Conservation (phyloP, 1,140 invertebrate genomes). For the Frieseomelitta varia region DNA sequence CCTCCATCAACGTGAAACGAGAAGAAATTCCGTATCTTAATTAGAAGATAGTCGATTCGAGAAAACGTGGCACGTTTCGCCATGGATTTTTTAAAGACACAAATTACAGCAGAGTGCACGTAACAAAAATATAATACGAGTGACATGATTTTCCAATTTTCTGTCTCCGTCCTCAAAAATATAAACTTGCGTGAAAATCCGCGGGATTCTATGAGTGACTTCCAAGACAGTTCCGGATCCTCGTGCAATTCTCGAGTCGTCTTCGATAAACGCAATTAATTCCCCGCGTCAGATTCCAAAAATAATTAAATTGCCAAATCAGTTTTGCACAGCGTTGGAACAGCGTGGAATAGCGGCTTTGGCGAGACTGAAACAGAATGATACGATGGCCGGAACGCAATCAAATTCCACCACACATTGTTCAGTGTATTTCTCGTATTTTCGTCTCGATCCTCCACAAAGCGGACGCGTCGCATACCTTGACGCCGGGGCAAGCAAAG, state of each 20-base stretch:
- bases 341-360: neutral
- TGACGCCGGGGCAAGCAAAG: neutral
- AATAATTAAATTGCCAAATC: conserved; percentile 43
- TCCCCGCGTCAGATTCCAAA: conserved; percentile 13
- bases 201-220: too few species aligned
- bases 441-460: conserved; percentile 6
- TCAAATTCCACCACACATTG: conserved; percentile 22
- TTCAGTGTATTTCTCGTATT: neutral
- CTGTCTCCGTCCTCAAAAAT: too few species aligned
- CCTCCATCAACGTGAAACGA: neutral
- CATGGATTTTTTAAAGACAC: too few species aligned
- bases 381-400: conserved; percentile 5
- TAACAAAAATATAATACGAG: too few species aligned
- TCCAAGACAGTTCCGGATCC: too few species aligned
- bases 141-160: too few species aligned
- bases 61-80: neutral
- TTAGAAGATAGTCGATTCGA: conserved; percentile 28
- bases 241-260: conserved; percentile 6
- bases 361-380: neutral
- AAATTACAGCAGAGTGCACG: too few species aligned
- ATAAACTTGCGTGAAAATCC: too few species aligned
- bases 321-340: conserved; percentile 15
- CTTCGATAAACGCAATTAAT: conserved; percentile 29
- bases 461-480: neutral
- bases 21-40: conserved; percentile 16